Evolutionary conservation across 92 coral and sea anemone genomes (phyloP), one percentile per base, ranked within the genome.

Genomic region (Paramuricea clavata): DNA sequence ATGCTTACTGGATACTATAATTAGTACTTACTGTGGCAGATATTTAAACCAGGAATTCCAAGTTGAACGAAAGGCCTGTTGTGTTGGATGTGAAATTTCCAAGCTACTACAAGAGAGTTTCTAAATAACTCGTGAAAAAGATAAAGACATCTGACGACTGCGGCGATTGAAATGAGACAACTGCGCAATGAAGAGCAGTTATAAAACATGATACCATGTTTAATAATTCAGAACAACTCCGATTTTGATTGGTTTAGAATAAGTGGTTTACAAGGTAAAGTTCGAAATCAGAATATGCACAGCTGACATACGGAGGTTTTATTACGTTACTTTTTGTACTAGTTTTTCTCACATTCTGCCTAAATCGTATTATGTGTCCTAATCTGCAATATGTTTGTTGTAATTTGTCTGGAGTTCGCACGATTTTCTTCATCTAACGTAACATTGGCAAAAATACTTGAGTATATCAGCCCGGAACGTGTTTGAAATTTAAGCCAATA

Each of bases 201-300:
- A 60, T 76, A 76, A 28, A 76, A 52, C 36, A 25, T 76, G 64
- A 56, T 56, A 76, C 82, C 11, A 1, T 52, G 41, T 52, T 76
- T 6, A 76, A 76, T 49, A 49, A 76, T 76, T 76, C 82, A 76
- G 64, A 28, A 13, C 16, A 16, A 54, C 43, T 8, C 12, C n/a
- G 52, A 76, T 76, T 76, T 30, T 76, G 82, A 76, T 76, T 76
- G 82, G 82, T 43, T 74, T 32, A 28, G 32, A 52, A 44, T 19
- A 44, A 44, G 60, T n/a, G 36, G 60, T 43, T 41, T 74, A 74
- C 36, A 74, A 49, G 39, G 61, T 74, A 49, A 74, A 74, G 61
- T 23, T 74, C 81, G 25, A 22, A 74, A 74, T 43, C 25, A 28
- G 61, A 28, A 74, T 44, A 52, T 74, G 60, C 43, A 41, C 81